These are phyloP conservation scores for Drosophila macrospina DNA, from an alignment of 2,888 invertebrate species.

Conservation along the genomic window DNA sequence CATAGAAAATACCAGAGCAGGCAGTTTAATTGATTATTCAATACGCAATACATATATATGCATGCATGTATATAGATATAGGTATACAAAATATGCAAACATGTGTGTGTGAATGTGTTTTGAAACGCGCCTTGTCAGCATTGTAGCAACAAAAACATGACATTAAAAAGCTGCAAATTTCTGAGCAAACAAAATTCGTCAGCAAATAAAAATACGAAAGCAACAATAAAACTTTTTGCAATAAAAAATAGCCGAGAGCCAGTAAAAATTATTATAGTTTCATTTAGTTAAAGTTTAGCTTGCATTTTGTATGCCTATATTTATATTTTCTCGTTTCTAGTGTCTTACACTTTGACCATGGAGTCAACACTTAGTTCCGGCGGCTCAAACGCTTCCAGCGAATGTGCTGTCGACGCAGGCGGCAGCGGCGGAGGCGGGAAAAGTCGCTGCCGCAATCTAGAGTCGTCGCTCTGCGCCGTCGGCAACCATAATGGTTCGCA, in stretches of 20 bases:
- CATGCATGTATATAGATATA: conserved; percentile 18
- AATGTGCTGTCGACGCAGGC: conserved; percentile 69
- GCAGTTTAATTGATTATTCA: conserved; percentile 76
- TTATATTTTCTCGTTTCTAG: neutral
- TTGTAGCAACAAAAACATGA: conserved; percentile 48
- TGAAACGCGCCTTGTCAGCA: conserved; percentile 38
- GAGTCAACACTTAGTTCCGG: conserved; percentile 73
- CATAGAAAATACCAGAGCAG: conserved; percentile 68
- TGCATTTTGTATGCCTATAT: neutral
- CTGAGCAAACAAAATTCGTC: conserved; percentile 61
- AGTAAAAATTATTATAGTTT: conserved; percentile 43
- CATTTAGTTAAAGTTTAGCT: neutral
- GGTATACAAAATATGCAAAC: conserved; percentile 4
- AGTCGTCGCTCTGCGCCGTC: conserved; percentile 43
- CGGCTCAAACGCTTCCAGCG: conserved; percentile 82
- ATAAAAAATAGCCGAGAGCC: conserved; percentile 34
- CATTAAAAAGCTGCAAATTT: conserved; percentile 49
- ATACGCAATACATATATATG: conserved; percentile 64
- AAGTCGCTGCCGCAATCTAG: conserved; percentile 51
- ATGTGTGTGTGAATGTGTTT: conserved; percentile 33
- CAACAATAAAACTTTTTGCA: conserved; percentile 5
- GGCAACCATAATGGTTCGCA: conserved; percentile 45
- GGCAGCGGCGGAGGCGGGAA: conserved; percentile 22
- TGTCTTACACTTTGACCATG: conserved; percentile 60
- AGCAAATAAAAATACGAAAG: conserved; percentile 24